A percentile compares a stretch with the other conserved stretches of the same genome.
These are phyloP conservation scores for Catalaphyllia jardinei DNA, from an alignment of 64 coral and sea anemone genomes.

Conservation along the genomic window DNA sequence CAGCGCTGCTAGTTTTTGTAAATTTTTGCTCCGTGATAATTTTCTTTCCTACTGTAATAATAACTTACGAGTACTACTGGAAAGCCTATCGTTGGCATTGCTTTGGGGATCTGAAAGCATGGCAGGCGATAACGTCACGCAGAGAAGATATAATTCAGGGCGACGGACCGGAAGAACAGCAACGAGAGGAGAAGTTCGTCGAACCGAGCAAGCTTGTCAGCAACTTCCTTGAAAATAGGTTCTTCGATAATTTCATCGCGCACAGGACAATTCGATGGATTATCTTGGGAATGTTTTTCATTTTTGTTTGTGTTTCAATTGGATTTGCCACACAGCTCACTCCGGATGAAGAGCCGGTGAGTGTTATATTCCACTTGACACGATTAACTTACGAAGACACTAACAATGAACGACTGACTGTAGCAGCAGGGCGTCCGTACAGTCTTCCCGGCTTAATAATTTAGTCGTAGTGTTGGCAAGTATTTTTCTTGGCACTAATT, in stretches of 20 bases:
- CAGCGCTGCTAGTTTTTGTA: conserved; percentile 90
- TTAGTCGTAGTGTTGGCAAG: background rate
- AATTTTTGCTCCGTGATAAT: conserved; percentile 85
- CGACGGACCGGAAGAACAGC: conserved; percentile 13
- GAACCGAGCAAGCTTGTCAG: conserved; percentile 65
- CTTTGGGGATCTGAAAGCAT: conserved; percentile 43
- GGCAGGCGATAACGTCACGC: conserved; percentile 51
- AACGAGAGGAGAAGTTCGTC: conserved; percentile 61
- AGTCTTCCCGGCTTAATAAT: background rate
- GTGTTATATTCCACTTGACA: background rate
- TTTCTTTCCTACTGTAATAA: conserved; percentile 90
- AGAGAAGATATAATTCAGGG: background rate
- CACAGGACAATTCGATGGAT: conserved; percentile 92
- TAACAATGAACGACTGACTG: background rate
- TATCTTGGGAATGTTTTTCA: conserved; percentile 47
- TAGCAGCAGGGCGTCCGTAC: background rate
- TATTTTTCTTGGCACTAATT: background rate
- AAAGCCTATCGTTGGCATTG: conserved; percentile 68
- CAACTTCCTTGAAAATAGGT: conserved; percentile 65
- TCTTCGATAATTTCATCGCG: conserved; percentile 68
- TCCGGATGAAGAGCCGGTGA: conserved; percentile 87
- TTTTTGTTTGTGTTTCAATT: conserved; percentile 74
- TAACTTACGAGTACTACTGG: conserved; percentile 83
- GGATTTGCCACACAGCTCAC: conserved; percentile 81
- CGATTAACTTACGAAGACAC: background rate